phyloP scores from a whole-genome alignment of 2,113 vertebrate genomes.

The Dipodomys spectabilis region DNA sequence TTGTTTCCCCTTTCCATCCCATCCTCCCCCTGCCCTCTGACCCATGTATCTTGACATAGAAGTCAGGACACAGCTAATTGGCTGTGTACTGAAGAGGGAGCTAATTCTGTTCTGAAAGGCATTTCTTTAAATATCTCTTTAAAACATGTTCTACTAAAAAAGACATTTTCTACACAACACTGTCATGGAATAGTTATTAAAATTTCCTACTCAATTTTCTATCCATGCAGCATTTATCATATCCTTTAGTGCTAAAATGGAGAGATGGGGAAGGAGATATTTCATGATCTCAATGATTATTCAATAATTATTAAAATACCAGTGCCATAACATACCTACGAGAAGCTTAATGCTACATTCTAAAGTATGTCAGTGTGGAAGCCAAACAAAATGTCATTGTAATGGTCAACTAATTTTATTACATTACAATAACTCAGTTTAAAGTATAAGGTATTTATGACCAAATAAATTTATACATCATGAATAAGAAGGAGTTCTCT shows the following conservation, averaged over 20 bases:
- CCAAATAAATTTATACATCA: conserved; percentile 57
- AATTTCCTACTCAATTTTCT: not conserved
- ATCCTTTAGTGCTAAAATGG: conserved; percentile 5
- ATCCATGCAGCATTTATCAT: not conserved
- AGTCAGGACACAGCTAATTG: conserved; percentile 24
- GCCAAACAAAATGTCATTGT: conserved; percentile 11
- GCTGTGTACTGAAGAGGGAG: conserved; percentile 29
- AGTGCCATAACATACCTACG: not conserved
- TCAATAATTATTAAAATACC: conserved; percentile 46
- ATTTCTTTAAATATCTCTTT: conserved; percentile 58
- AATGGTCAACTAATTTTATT: conserved; percentile 40
- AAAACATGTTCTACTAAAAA: conserved; percentile 35
- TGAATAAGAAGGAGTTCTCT: conserved; percentile 27
- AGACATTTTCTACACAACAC: not conserved
- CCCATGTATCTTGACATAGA: conserved; percentile 40
- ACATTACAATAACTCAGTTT: conserved; percentile 46
- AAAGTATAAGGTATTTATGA: conserved; percentile 33
- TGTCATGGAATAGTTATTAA: conserved; percentile 1
- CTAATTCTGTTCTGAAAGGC: conserved; percentile 1
- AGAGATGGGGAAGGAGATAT: not conserved
- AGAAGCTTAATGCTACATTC: not conserved
- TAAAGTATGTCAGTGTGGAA: conserved; percentile 29
- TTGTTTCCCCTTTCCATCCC: not conserved
- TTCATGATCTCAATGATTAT: conserved; percentile 27
- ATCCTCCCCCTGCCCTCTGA: not conserved